Evolutionary conservation across 2,113 vertebrate genomes (phyloP), one percentile per base, ranked within the genome.

Genomic region (Anguilla japonica): DNA sequence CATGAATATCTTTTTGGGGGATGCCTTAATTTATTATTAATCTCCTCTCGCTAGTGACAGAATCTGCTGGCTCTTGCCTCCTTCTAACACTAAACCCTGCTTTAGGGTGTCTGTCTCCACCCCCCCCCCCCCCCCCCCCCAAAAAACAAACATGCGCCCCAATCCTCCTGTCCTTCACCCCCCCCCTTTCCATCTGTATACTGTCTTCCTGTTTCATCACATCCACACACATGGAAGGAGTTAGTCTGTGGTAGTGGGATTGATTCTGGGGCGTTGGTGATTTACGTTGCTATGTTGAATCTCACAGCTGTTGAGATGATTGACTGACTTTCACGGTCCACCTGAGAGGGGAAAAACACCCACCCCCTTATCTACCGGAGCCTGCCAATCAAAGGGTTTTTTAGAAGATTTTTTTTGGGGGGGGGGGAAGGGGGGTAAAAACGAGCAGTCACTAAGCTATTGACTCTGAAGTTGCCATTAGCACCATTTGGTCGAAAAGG

Each of bases 1-100:
- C 95, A 92, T 94, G 94, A 93, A 94, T 95, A 94, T 96, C 91
- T 94, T 95, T 95, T 90, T 94, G 93, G 87, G 87, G 92, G 91
- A 92, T 89, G 89, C 92, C 88, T 91, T 96, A 93, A 95, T 96
- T 95, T 92, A 95, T 95, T 96, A 95, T 95, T 95, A 96, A 96
- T 95, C 95, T 92, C 91, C 92, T 94, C 90, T 6, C 3, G 80
- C 90, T 93, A 91, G 91, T 90, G 94, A 94, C 89, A 88, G 90
- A 90, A 87, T 83, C 85, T 90, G 26, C n/a, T 43, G 89, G 85
- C 84, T 90, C 88, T 89, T 56, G 82, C 34, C 71, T 60, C 50
- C 56, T 57, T 91, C 41, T 85, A 85, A 86, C 43, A 53, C 88
- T 91, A 92, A 92, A 94, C 88, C 91, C 91, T 85, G 90, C 89